Base-by-base conservation (phyloP, 2,888 invertebrate genomes). In the Melitaea athalia region DNA sequence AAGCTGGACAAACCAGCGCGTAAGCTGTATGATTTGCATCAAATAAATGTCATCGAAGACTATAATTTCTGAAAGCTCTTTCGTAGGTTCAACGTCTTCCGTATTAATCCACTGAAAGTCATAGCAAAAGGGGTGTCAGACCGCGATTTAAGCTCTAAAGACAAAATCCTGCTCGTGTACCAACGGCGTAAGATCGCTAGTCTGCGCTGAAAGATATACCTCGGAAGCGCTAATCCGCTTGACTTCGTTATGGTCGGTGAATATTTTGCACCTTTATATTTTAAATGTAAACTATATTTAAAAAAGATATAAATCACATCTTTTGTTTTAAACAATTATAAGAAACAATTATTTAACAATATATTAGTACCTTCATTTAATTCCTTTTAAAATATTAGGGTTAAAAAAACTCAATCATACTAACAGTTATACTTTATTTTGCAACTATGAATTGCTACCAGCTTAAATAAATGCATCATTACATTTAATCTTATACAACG, bases 191-290 rank as follows among this genome's bases (percentile, higher is more conserved):
- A 59, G 31, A 14, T 49, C 49, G 47, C 49, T 42, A 31, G 50
- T 59, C 59, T 59, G 61, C 24, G 33, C 52, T 59, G 63, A 62
- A 50, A 65, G 53, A 65, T 65, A 49, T 47, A 64, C 49, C 38
- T 31, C 47, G 17, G 50, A 63, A 65, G 65, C 47, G 62, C 17
- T 66, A 63, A 69, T 65, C 69, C 63, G 11, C 53, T 62, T 49
- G 38, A 33, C 55, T 55, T 55, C n/a, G 7, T 55, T 55, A n/a
- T 33, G 33, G 2, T 55, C 31, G 7, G 10, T 55, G 12, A n/a
- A 33, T 24, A 24, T 33, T 55, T 33, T n/a, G 33, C 33, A 33
- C n/a, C 38, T 33, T n/a, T 11, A 33, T 14, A 55, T n/a, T 38
- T 55, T 33, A 38, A 33, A n/a, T 14, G 33, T 7, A n/a, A n/a